phyloP scores from a whole-genome alignment of 2,113 vertebrate species.

The Ranitomeya variabilis region DNA sequence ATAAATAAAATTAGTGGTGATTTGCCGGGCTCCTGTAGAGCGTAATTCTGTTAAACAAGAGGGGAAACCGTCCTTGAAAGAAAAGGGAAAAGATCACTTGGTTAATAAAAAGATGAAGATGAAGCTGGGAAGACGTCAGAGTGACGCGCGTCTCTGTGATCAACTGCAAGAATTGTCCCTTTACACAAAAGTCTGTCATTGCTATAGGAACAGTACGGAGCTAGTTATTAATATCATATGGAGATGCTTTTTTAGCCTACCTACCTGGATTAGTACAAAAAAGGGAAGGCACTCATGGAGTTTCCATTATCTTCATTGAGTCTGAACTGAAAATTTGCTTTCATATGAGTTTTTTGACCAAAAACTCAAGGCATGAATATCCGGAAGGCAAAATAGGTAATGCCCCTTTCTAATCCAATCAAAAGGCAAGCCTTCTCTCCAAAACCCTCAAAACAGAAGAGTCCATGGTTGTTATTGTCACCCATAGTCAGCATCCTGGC shows the following conservation, averaged over 20 bases:
- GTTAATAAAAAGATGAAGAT: background rate
- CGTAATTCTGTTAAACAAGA: conserved; percentile 47
- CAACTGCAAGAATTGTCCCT: background rate
- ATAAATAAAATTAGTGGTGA: conserved; percentile 44
- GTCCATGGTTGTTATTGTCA: too few species aligned
- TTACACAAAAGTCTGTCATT: background rate
- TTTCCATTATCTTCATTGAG: too few species aligned
- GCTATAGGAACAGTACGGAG: background rate
- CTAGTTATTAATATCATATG: background rate
- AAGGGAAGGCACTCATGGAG: too few species aligned
- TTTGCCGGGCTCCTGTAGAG: conserved; percentile 28
- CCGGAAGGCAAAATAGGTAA: too few species aligned
- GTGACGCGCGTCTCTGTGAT: background rate
- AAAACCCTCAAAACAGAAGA: too few species aligned
- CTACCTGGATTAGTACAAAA: too few species aligned
- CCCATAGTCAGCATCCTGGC: too few species aligned
- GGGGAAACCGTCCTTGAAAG: conserved; percentile 21
- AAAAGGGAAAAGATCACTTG: background rate
- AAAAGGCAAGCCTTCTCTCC: too few species aligned
- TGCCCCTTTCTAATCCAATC: too few species aligned
- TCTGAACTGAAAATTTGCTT: too few species aligned
- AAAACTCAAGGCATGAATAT: too few species aligned
- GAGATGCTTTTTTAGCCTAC: background rate
- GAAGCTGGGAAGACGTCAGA: conserved; percentile 2
- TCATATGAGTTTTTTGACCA: too few species aligned